phyloP scores from a whole-genome alignment of 2,797 vertebrate species.

The Gymnocypris eckloni region DNA sequence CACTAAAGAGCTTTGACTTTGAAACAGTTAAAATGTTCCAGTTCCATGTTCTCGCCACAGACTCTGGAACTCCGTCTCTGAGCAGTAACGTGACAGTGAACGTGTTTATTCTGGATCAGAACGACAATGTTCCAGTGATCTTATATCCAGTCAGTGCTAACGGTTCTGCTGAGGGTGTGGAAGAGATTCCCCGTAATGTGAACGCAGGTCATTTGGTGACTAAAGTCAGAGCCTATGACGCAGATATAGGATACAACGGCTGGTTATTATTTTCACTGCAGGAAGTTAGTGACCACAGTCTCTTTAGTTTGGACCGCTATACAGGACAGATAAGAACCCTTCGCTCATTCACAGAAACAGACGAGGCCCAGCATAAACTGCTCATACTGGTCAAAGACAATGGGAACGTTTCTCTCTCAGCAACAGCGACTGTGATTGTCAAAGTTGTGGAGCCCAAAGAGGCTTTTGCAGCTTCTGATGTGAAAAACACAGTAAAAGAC shows the following conservation, averaged over 20 bases:
- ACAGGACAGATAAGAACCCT: slow-evolving; percentile 70
- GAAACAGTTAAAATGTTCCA: slow-evolving; percentile 68
- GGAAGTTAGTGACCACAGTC: slow-evolving; percentile 66
- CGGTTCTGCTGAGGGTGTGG: slow-evolving; percentile 59
- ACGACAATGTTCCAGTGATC: slow-evolving; percentile 69
- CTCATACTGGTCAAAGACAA: slow-evolving; percentile 70
- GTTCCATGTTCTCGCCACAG: slow-evolving; percentile 65
- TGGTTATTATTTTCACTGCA: slow-evolving; percentile 69
- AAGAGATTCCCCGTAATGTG: slow-evolving; percentile 61
- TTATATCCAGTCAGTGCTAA: slow-evolving; percentile 62
- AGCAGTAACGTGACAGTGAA: slow-evolving; percentile 68
- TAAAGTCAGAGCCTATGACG: slow-evolving; percentile 66
- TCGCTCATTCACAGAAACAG: slow-evolving; percentile 67
- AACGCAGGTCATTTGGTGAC: slow-evolving; percentile 65
- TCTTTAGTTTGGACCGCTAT: slow-evolving; percentile 56
- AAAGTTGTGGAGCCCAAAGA: slow-evolving; percentile 66
- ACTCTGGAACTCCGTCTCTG: slow-evolving; percentile 63
- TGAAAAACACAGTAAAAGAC: slow-evolving; percentile 46
- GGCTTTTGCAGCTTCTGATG: slow-evolving; percentile 62
- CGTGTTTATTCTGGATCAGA: slow-evolving; percentile 70
- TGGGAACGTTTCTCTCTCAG: slow-evolving; percentile 65
- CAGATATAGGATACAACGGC: slow-evolving; percentile 71
- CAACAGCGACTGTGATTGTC: slow-evolving; percentile 59
- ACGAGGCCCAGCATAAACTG: slow-evolving; percentile 67
- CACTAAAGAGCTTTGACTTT: slow-evolving; percentile 72